These are phyloP conservation scores for Ammodramus savannarum DNA, from an alignment of 2,113 vertebrate genomes.

Conservation along the genomic window DNA sequence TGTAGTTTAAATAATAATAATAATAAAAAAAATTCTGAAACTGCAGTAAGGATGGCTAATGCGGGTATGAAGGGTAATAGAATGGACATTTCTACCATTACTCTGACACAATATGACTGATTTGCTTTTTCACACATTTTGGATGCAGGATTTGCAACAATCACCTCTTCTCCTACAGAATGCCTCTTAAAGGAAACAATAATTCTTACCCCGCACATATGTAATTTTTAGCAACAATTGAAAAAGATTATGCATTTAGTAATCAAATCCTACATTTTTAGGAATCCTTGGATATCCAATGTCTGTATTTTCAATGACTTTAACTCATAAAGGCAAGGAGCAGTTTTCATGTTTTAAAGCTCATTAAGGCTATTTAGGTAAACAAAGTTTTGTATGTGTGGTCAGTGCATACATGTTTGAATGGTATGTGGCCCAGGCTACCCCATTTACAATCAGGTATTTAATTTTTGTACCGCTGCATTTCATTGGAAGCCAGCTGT, in stretches of 20 bases:
- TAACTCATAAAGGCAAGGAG: neutral
- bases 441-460: neutral
- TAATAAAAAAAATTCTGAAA: neutral
- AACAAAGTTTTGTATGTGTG: neutral
- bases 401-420: neutral
- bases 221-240: neutral
- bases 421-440: neutral
- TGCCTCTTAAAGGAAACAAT: neutral
- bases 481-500: neutral
- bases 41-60: neutral
- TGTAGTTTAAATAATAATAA: neutral
- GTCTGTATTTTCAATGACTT: neutral
- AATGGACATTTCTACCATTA: neutral
- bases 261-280: neutral
- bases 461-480: neutral
- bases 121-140: neutral
- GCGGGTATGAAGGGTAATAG: neutral
- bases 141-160: neutral
- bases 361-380: neutral
- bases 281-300: neutral
- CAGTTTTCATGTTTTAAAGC: neutral
- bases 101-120: neutral
- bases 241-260: neutral
- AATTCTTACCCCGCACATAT: neutral
- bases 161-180: neutral